Conservation (phyloP, 2,888 invertebrate genomes). For the Orgyia antiqua region DNA sequence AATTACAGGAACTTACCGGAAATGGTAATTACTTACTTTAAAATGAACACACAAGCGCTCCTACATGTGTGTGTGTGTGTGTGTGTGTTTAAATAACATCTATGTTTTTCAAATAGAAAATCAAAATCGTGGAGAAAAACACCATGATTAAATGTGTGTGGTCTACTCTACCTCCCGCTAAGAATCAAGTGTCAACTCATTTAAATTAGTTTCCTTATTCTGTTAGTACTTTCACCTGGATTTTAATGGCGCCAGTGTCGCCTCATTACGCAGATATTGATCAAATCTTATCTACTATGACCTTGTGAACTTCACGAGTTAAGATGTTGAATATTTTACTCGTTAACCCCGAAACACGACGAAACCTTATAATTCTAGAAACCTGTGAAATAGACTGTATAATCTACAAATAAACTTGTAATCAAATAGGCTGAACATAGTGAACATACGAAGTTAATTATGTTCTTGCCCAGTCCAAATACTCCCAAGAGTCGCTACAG, state of each 20-base stretch:
- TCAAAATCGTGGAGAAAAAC: no score
- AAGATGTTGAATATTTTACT: slow-evolving; percentile 35
- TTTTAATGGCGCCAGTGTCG: slow-evolving; percentile 55
- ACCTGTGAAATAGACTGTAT: slow-evolving; percentile 3
- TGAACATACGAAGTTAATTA: no score
- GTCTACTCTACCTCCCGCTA: slow-evolving; percentile 33
- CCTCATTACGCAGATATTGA: slow-evolving; percentile 61
- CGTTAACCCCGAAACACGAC: slow-evolving; percentile 31
- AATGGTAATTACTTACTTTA: no score
- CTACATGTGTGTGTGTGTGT: no score
- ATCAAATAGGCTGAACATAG: no score
- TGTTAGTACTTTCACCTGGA: slow-evolving; percentile 43
- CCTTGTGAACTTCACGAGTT: slow-evolving; percentile 52
- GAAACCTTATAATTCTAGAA: slow-evolving; percentile 14
- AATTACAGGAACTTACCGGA: no score
- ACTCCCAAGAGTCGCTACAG: no score
- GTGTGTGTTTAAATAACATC: no score
- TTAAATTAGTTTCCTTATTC: slow-evolving; percentile 56
- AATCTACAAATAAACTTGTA: slow-evolving; percentile 1
- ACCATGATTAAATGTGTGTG: no score
- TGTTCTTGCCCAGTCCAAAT: no score
- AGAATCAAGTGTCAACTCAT: slow-evolving; percentile 38
- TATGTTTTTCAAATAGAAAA: no score
- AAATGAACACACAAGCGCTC: no score
- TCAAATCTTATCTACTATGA: slow-evolving; percentile 49